These are phyloP conservation scores for Meriones unguiculatus DNA, from an alignment of 2,113 vertebrate species.

Conservation along the genomic window DNA sequence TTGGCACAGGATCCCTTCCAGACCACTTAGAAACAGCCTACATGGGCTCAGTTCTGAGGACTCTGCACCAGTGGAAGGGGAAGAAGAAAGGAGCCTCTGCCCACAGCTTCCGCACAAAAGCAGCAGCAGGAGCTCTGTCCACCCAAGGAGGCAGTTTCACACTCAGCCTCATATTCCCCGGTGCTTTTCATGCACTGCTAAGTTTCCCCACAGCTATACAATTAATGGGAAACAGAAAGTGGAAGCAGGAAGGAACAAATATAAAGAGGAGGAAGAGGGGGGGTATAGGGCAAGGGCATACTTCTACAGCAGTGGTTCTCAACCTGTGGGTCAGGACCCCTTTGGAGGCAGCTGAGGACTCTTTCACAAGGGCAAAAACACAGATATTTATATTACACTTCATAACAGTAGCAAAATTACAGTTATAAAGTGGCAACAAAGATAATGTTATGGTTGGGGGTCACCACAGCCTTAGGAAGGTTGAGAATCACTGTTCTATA, in stretches of 20 bases:
- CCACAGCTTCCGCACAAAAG: neutral
- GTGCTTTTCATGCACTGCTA: neutral
- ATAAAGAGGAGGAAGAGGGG: no score
- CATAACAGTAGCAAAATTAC: neutral
- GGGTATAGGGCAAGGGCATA: no score
- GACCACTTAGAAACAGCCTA: neutral
- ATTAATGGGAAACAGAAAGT: neutral
- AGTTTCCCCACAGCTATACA: neutral
- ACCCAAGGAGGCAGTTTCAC: neutral
- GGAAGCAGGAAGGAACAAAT: neutral
- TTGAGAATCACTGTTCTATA: neutral
- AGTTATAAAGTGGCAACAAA: neutral
- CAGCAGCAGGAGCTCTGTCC: neutral
- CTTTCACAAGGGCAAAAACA: neutral
- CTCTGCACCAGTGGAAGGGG: neutral
- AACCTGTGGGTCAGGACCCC: neutral
- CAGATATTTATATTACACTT: neutral
- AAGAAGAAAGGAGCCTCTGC: neutral
- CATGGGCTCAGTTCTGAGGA: neutral
- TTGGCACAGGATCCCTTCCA: neutral
- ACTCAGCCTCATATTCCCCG: neutral
- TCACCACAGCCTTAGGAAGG: neutral
- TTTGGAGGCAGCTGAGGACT: neutral
- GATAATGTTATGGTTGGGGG: neutral
- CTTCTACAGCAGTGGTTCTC: neutral